Percentiles rank a stretch among this genome's conserved stretches.
Conservation (phyloP, 2,797 vertebrate species). For the Phyllotis vaccarum region DNA sequence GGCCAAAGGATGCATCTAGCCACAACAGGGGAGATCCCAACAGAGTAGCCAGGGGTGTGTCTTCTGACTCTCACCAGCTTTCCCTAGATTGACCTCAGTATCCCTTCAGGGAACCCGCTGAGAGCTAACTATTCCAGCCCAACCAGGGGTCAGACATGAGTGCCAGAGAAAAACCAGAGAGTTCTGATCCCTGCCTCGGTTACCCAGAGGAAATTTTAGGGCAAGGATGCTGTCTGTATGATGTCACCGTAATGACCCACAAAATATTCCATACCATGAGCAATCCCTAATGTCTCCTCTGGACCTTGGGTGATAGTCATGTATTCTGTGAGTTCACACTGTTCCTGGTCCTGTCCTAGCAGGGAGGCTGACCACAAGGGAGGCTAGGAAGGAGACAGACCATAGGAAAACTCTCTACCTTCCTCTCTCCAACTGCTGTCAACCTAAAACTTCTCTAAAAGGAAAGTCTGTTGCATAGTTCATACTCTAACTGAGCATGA, state of each 20-base stretch:
- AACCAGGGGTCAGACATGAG: too few relatives aligned
- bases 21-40: background rate
- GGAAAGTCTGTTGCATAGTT: background rate
- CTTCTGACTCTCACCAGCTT: background rate
- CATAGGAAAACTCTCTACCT: background rate
- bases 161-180: background rate
- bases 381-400: background rate
- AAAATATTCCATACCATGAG: background rate
- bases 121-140: background rate
- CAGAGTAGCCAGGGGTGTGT: background rate
- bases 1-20: background rate
- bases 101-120: background rate
- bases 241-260: background rate
- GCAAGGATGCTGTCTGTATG: background rate
- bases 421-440: background rate
- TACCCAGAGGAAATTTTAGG: background rate
- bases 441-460: background rate
- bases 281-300: background rate
- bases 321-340: background rate
- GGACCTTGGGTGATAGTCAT: accelerated
- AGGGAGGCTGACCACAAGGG: background rate
- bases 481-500: background rate
- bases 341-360: too few relatives aligned
- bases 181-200: background rate
- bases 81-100: background rate